phyloP scores from a whole-genome alignment of 2,888 invertebrate species.

The Mystacides longicornis region DNA sequence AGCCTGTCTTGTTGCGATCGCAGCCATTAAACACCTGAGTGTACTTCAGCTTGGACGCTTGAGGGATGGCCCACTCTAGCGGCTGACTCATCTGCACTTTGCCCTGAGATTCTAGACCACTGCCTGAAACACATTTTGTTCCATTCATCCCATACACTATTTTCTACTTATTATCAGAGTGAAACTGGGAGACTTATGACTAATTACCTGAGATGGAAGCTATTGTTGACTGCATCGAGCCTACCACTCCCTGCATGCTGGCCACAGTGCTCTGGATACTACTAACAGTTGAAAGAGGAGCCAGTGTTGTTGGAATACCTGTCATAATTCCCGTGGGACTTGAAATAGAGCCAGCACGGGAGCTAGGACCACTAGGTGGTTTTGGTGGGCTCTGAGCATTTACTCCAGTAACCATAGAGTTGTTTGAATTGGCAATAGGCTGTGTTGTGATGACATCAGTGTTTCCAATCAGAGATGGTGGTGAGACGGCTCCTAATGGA shows the following conservation, averaged over 20 bases:
- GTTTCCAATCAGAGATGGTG: constrained; percentile 22
- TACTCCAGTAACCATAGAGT: constrained; percentile 34
- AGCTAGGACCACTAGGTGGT: constrained; percentile 19
- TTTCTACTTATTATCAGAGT: not conserved
- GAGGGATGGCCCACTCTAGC: constrained; percentile 76
- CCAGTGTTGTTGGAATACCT: not conserved
- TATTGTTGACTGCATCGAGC: constrained; percentile 1
- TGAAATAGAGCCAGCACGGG: not conserved
- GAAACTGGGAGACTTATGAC: not conserved
- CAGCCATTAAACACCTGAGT: constrained; percentile 92
- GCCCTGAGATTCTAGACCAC: not conserved
- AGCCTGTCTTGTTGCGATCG: constrained; percentile 81
- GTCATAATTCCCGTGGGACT: not conserved
- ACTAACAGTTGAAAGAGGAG: not conserved
- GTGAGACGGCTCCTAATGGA: constrained; percentile 3
- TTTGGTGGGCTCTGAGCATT: constrained; percentile 37
- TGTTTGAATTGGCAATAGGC: constrained; percentile 33
- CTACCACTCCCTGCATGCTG: constrained; percentile 2
- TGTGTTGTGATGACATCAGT: constrained; percentile 14
- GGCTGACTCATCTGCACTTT: constrained; percentile 26
- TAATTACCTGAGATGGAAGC: constrained; percentile 3
- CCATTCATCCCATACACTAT: too few relatives aligned
- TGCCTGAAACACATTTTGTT: not conserved
- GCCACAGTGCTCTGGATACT: constrained; percentile 6
- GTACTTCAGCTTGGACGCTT: constrained; percentile 67